Conservation (phyloP, 2,797 vertebrate genomes). For the Cygnus olor region DNA sequence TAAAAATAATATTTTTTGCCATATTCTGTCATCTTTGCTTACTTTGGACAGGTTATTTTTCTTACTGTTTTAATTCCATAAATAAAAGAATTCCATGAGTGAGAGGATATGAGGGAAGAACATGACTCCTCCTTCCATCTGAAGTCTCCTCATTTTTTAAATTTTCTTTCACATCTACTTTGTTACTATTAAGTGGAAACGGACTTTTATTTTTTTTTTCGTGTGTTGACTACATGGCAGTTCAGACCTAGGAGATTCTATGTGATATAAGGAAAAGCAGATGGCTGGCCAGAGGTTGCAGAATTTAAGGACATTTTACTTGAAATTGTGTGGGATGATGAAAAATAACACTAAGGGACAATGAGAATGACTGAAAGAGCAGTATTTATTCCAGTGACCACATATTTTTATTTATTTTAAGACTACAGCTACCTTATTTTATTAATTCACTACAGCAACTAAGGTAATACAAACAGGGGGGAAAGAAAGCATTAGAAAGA, state of each 20-base stretch:
- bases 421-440: not conserved
- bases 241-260: not conserved
- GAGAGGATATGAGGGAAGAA: not conserved
- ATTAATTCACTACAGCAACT: not conserved
- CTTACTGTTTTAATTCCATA: not conserved
- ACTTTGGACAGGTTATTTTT: not conserved
- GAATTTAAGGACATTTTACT: not conserved
- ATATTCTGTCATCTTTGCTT: not conserved
- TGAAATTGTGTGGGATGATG: not conserved
- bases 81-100: not conserved
- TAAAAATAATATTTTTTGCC: not conserved
- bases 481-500: not conserved
- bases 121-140: fast-evolving
- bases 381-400: not conserved
- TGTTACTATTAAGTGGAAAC: not conserved
- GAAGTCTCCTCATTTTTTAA: not conserved
- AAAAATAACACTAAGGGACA: not conserved
- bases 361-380: fast-evolving
- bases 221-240: not conserved
- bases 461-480: not conserved
- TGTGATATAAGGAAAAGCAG: not conserved
- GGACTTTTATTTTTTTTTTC: not conserved
- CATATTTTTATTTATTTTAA: not conserved
- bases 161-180: not conserved
- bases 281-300: not conserved